Evolutionary conservation across 2,888 invertebrate genomes (phyloP), one percentile per base, ranked within the genome.

Genomic region (Bhutanitis thaidina): DNA sequence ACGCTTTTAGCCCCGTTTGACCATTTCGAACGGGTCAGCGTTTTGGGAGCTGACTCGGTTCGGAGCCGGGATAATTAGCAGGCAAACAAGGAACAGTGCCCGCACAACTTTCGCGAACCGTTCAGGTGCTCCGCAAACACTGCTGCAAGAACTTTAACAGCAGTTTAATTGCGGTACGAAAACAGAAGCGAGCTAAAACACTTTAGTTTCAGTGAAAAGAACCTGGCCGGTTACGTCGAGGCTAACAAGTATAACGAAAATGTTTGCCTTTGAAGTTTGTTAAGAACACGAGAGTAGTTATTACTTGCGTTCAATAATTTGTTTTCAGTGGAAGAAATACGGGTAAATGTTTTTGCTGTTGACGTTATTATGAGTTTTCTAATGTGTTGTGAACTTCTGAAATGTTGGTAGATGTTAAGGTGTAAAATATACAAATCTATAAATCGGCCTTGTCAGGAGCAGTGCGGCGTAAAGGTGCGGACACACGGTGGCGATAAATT

Each of bases 111-210:
- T 80, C 69, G 72, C 78, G 67, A 79, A 71, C 80, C 80, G 70
- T 78, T 82, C 86, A 87, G 88, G 88, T 87, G 81, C 83, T 84
- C 77, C 66, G 79, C 85, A 87, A 88, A 88, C 80, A 87, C 73
- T 68, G 76, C 80, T 80, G 85, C 86, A 86, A 85, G 86, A 87
- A 89, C 74, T 89, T 89, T 86, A 86, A 85, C 88, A 86, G 82
- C 82, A 84, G 86, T 88, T 88, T 87, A 86, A 89, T 88, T 87
- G 85, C 84, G 76, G 74, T 74, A 76, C 77, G 80, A 86, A 86
- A 84, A 87, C 85, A 85, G 82, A 80, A 83, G 79, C 80, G 83
- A 77, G 74, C 74, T 75, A 80, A 84, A 80, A 83, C 82, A 77
- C 74, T 87, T 86, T 79, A 78, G 78, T 80, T 83, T 68, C 69